Conservation (phyloP, 2,113 vertebrate genomes). For the Cyrtonyx montezumae region DNA sequence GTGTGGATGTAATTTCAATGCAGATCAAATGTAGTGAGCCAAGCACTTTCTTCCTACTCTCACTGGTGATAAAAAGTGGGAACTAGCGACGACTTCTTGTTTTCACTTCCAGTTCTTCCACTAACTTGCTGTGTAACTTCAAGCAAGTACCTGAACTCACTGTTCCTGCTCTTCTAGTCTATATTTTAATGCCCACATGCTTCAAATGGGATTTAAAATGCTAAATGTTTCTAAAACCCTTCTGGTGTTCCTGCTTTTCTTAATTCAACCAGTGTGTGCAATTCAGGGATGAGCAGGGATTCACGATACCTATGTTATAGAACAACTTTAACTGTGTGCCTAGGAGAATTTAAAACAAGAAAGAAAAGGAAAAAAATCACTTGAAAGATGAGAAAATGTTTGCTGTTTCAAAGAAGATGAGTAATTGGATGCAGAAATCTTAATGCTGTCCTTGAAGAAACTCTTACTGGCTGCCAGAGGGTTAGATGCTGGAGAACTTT, state of each 20-base stretch:
- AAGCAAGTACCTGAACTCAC: background rate
- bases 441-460: background rate
- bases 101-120: background rate
- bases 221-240: conserved; percentile 13
- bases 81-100: background rate
- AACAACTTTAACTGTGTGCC: background rate
- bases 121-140: background rate
- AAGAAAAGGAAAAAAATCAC: background rate
- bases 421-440: background rate
- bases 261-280: background rate
- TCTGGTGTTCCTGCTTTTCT: background rate
- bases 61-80: background rate
- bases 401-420: background rate
- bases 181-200: background rate
- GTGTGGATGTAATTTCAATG: background rate
- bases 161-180: conserved; percentile 26
- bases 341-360: background rate
- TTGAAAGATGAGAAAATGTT: background rate
- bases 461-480: background rate
- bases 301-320: no score
- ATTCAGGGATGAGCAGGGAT: background rate
- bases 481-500: background rate
- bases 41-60: background rate
- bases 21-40: background rate
- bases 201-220: conserved; percentile 28